These are phyloP conservation scores for Brotula barbata DNA, from an alignment of 2,797 vertebrate genomes.

Conservation along the genomic window DNA sequence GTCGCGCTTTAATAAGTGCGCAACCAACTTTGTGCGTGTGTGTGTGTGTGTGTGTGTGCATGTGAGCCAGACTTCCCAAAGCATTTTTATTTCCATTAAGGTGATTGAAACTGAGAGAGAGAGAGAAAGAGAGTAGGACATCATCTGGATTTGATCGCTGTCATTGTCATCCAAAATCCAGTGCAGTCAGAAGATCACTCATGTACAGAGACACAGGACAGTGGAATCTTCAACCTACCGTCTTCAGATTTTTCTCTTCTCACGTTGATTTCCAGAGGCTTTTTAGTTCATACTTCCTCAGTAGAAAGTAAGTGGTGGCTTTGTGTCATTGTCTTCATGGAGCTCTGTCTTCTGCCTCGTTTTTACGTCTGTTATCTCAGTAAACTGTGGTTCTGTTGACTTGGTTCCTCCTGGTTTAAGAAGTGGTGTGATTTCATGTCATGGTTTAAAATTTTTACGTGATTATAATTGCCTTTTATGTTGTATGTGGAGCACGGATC, in stretches of 20 bases:
- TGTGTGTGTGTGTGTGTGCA: constrained; percentile 11
- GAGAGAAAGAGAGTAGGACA: background rate
- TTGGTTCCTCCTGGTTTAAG: background rate
- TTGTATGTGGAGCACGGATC: no score
- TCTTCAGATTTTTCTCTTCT: no score
- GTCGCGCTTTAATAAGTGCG: constrained; percentile 56
- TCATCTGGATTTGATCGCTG: background rate
- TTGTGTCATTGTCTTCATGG: background rate
- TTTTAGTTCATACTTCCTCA: background rate
- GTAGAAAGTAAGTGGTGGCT: background rate
- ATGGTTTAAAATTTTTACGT: no score
- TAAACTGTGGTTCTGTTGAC: no score
- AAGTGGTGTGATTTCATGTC: no score
- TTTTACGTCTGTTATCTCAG: no score
- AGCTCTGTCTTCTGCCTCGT: no score
- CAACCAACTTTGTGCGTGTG: constrained; percentile 32
- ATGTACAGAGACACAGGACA: no score
- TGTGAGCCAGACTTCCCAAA: background rate
- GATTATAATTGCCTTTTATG: no score
- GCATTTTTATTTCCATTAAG: constrained; percentile 23
- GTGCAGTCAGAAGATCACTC: background rate
- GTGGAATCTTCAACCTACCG: no score
- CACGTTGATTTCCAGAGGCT: background rate
- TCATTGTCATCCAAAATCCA: background rate
- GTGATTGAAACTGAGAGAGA: constrained; percentile 10